Evolutionary conservation across 2,888 invertebrate species (phyloP).

Genomic region (Aradus depressus): DNA sequence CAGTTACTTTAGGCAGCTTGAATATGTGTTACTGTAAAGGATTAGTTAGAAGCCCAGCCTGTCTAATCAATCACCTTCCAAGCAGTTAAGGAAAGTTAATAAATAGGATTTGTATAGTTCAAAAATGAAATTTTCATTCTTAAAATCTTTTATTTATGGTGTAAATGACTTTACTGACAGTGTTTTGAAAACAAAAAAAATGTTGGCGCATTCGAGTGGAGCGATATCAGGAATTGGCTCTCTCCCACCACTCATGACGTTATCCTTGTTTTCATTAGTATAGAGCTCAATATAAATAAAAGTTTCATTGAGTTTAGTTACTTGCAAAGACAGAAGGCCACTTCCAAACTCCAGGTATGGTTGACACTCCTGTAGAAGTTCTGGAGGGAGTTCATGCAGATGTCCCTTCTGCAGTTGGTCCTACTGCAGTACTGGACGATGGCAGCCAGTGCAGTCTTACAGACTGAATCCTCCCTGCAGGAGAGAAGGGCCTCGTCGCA

Average conservation of each 20-base stretch:
- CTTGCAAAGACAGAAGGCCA: conserved; percentile 90
- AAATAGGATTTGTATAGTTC: too few species aligned
- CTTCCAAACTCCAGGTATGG: conserved; percentile 69
- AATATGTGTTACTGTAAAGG: too few species aligned
- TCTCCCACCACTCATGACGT: too few species aligned
- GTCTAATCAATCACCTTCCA: too few species aligned
- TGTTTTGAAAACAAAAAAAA: not conserved
- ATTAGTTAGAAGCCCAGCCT: too few species aligned
- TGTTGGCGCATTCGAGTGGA: not conserved
- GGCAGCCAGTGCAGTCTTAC: conserved; percentile 67
- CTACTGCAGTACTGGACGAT: conserved; percentile 70
- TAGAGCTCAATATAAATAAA: not conserved
- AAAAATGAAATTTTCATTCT: conserved; percentile 3
- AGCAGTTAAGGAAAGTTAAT: too few species aligned
- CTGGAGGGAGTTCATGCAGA: conserved; percentile 78
- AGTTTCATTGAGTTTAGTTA: conserved; percentile 42
- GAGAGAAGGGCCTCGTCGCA: conserved; percentile 75
- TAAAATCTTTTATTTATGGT: not conserved
- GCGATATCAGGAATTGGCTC: not conserved
- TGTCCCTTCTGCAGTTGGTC: conserved; percentile 66
- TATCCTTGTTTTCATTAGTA: too few species aligned
- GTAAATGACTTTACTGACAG: not conserved
- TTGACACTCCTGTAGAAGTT: conserved; percentile 72
- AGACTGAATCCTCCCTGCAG: conserved; percentile 70
- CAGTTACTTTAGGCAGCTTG: too few species aligned